Evolutionary conservation across 2,888 invertebrate genomes (phyloP), one percentile per base, ranked within the genome.

Genomic region (Amblyteles armatorius): DNA sequence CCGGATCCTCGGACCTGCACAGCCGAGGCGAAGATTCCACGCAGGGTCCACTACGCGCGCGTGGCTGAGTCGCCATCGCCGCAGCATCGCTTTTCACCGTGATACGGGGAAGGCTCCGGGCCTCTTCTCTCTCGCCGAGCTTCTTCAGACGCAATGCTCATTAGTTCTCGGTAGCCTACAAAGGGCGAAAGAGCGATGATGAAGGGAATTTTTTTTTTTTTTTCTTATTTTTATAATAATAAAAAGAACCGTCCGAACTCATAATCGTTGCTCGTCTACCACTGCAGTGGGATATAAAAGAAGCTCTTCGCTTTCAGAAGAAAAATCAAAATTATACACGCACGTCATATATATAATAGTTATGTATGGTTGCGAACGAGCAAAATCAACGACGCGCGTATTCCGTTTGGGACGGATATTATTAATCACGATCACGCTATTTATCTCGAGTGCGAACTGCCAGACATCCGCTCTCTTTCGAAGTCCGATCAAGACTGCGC

Each of bases 61-160:
- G 63, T 65, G 76, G 63, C 50, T 4, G 57, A 48, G 65, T 65
- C 48, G 33, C 71, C 57, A 48, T 74, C 52, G 44, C 48, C 65
- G 65, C 50, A 65, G 76, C 33, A 65, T 63, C 22, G 48, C 63
- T 60, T 33, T 50, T 50, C 50, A 57, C 63, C 33, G 65, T 19
- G 50, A 33, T 76, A 65, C 50, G 50, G 36, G 19, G 44, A 60
- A 60, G 57, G 57, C 73, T 60, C 57, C 44, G 40, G 60, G 29
- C 40, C 60, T 44, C 13, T 26, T 57, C 57, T 57, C 26, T 57
- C 57, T 57, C 22, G 13, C 57, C 3, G 60, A 48, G 65, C 63
- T 44, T 60, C 76, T 63, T 48, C 33, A 50, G 76, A 76, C 65
- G 76, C 22, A 76, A 76, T 76, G 76, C 76, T 76, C 76, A 65